Base-by-base conservation (phyloP, 2,113 vertebrate genomes). In the Leptodactylus fuscus region DNA sequence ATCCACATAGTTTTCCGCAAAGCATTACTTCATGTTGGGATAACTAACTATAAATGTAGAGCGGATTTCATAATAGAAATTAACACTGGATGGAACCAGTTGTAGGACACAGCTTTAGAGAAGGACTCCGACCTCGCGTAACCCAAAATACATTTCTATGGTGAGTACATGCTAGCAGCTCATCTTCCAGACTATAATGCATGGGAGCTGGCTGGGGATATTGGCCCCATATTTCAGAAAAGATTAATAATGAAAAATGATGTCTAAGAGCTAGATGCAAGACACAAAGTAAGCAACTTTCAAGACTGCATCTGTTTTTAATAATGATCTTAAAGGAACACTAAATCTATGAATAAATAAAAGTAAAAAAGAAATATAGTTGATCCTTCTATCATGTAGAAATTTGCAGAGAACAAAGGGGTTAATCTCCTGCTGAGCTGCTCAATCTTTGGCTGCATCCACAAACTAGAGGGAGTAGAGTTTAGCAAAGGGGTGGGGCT, bases 261-360 rank as follows among this genome's bases (percentile, higher is more conserved):
- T 27, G 46, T 32, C 74, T 34, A 27, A 51, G 27, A 20, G 27
- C 34, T 22, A 75, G 73, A 51, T 27, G 15, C 15, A 76, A 76
- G 67, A 73, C 70, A 34, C 20, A 71, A 71, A 69, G 29, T 32
- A 36, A 34, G 65, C 32, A 18, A 69, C 69, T 71, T 62, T 62
- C 12, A 34, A 16, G 12, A 16, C 20, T 38, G 20, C 32, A 41
- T 8, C 34, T 41, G 36, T 71, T 71, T 71, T 4, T 20, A 18
- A 41, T 38, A 41, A 71, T 32, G 18, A 67, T 34, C 4, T 32
- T 29, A 65, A 16, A 24, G 24, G 12, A 3, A 32, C 41, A 44
- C 41, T n/a, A n/a, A n/a, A n/a, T n/a, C n/a, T n/a, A n/a, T n/a
- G n/a, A n/a, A n/a, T n/a, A n/a, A n/a, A n/a, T n/a, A n/a, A n/a